Conservation (phyloP, 1,140 invertebrate genomes). For the Pachyrhynchus sulphureomaculatus region DNA sequence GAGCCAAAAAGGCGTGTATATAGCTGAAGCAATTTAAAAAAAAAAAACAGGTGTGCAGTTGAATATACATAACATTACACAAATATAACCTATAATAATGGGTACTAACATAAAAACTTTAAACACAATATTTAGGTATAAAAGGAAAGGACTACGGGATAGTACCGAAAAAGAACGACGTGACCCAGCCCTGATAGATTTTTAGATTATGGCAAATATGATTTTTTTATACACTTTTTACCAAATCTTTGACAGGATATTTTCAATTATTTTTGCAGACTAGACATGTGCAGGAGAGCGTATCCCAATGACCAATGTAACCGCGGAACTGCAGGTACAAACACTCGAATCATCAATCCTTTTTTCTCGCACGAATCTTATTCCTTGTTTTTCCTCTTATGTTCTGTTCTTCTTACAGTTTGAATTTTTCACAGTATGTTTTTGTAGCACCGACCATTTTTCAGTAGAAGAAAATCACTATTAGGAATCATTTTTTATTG, state of each 20-base stretch:
- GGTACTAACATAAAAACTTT: no score
- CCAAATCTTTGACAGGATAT: not conserved
- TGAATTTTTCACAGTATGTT: not conserved
- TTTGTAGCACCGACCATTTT: not conserved
- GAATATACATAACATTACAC: not conserved
- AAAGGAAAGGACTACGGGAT: no score
- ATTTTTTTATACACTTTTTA: not conserved
- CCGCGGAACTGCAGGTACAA: constrained; percentile 92
- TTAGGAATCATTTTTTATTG: no score
- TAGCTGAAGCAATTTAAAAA: not conserved
- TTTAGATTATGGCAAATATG: not conserved
- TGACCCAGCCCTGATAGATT: not conserved
- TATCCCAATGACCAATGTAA: constrained; percentile 93
- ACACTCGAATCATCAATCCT: constrained; percentile 6
- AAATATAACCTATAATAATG: not conserved
- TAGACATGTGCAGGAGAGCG: constrained; percentile 97
- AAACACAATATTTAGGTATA: no score
- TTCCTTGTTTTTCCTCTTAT: not conserved
- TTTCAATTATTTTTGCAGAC: constrained; percentile 77
- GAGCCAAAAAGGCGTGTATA: not conserved
- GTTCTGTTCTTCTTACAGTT: not conserved
- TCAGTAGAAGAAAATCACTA: no score
- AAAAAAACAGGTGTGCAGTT: not conserved
- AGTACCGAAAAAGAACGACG: no score
- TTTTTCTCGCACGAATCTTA: not conserved